Evolutionary conservation across 2,797 vertebrate genomes (phyloP).

Genomic region (Pseudomugil tenellus): DNA sequence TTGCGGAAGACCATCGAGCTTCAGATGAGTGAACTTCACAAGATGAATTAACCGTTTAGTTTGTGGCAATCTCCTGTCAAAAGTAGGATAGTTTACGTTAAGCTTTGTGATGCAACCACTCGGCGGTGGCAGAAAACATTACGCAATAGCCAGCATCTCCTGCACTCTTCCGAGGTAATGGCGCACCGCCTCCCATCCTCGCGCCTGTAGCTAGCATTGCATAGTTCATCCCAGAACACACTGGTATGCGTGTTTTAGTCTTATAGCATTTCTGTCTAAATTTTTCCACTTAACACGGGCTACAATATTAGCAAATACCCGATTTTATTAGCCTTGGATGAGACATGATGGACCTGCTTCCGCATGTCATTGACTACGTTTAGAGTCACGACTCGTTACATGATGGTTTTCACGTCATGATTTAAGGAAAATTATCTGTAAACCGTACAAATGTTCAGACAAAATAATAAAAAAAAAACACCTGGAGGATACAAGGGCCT

Average conservation of each 20-base stretch:
- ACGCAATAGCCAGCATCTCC: conserved; percentile 27
- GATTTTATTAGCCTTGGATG: background rate
- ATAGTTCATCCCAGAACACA: background rate
- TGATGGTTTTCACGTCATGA: background rate
- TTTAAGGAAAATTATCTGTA: background rate
- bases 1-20: background rate
- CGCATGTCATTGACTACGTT: background rate
- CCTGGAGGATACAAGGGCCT: rapidly evolving
- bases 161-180: conserved; percentile 26
- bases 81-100: background rate
- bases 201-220: background rate
- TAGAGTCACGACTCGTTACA: background rate
- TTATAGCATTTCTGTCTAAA: background rate
- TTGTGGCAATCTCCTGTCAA: background rate
- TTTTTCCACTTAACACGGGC: no score
- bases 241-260: background rate
- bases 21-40: background rate
- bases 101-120: conserved; percentile 18
- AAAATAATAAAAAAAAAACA: background rate
- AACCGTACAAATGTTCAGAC: background rate
- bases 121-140: background rate
- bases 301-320: background rate
- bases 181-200: conserved; percentile 54
- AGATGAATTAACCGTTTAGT: background rate
- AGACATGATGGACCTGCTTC: background rate